Evolutionary conservation across 2,888 invertebrate genomes (phyloP).

Genomic region (Megastigmus dorsalis): DNA sequence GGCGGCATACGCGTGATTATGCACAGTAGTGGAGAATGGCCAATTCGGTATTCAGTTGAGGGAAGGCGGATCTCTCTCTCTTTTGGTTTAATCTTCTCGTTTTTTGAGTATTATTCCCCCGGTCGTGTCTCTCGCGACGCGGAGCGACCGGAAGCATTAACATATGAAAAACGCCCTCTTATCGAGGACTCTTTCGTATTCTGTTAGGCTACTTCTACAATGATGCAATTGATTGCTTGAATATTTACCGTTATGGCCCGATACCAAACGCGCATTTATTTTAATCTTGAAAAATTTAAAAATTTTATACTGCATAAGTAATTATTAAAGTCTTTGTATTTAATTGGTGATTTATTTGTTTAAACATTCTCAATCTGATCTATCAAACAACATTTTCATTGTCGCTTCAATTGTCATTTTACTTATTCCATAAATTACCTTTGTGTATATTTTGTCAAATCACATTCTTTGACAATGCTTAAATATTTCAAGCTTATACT

Average conservation of each 20-base stretch:
- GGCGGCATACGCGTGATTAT: not conserved
- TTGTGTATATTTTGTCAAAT: too few relatives aligned
- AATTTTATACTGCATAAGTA: not conserved
- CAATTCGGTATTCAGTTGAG: slow-evolving; percentile 15
- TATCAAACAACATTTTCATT: too few relatives aligned
- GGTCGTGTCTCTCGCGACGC: not conserved
- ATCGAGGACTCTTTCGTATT: slow-evolving; percentile 6
- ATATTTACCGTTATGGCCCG: too few relatives aligned
- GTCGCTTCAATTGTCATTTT: too few relatives aligned
- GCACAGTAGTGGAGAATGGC: not conserved
- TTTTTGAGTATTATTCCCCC: slow-evolving; percentile 1
- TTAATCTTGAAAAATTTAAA: too few relatives aligned
- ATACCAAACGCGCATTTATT: too few relatives aligned
- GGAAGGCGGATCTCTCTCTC: slow-evolving; percentile 13
- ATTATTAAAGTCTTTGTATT: not conserved
- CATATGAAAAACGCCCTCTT: slow-evolving; percentile 46
- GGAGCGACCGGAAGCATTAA: slow-evolving; percentile 47
- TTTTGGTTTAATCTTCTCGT: not conserved
- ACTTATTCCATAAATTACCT: too few relatives aligned
- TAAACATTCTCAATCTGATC: too few relatives aligned
- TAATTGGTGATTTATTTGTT: not conserved
- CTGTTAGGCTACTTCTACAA: not conserved
- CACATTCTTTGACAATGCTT: too few relatives aligned
- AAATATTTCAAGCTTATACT: too few relatives aligned
- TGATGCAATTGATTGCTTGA: not conserved